Percentiles rank a stretch among this genome's conserved stretches.
Conservation (phyloP, 2,113 vertebrate genomes). For the Tragelaphus imberbis region DNA sequence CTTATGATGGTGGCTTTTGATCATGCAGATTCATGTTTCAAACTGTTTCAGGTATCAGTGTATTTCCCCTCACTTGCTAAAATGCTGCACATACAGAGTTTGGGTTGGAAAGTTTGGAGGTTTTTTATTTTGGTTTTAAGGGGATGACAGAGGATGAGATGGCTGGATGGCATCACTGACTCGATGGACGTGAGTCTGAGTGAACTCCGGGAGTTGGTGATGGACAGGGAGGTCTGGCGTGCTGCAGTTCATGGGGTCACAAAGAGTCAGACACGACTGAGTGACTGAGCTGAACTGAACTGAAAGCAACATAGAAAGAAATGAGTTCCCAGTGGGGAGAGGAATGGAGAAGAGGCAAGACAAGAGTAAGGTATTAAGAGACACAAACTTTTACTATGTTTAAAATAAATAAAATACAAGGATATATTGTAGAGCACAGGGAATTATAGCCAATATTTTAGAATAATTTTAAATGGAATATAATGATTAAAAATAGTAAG, state of each 20-base stretch:
- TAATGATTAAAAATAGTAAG: not conserved
- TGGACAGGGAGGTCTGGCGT: too few species aligned
- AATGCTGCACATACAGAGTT: not conserved
- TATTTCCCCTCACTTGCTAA: not conserved
- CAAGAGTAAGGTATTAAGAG: not conserved
- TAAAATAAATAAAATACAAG: not conserved
- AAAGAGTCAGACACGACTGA: too few species aligned
- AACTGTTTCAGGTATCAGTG: not conserved
- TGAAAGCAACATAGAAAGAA: not conserved
- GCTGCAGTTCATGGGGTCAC: too few species aligned
- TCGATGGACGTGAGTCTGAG: rapidly evolving
- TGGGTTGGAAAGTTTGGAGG: not conserved
- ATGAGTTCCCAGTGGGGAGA: not conserved
- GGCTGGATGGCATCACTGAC: too few species aligned
- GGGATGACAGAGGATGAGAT: too few species aligned
- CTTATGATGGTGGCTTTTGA: not conserved
- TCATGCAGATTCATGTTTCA: not conserved
- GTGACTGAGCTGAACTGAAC: too few species aligned
- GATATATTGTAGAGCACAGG: not conserved
- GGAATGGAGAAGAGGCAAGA: not conserved
- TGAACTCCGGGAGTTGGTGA: too few species aligned
- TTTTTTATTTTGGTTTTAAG: not conserved
- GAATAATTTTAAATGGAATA: not conserved
- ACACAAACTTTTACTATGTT: not conserved
- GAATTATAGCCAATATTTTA: not conserved